A percentile compares a stretch with the other conserved stretches of the same genome.
phyloP scores from a whole-genome alignment of 2,888 invertebrate genomes.

The Tortrix viridana region DNA sequence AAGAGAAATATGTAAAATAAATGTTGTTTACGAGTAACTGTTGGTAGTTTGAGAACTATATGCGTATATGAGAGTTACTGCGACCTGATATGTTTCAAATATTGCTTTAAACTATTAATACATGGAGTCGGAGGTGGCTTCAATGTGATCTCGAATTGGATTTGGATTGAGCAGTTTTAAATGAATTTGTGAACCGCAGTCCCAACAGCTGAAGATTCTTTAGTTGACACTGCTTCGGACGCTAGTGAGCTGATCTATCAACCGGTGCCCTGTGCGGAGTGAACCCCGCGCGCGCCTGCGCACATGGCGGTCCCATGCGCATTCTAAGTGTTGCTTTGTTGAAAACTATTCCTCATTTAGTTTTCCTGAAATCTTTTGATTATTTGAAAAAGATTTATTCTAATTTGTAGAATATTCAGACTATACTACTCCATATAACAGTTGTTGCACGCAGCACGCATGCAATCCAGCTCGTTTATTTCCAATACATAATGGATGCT shows the following conservation, averaged over 20 bases:
- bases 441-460: slow-evolving; percentile 4
- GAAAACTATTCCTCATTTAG: slow-evolving; percentile 9
- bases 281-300: not conserved
- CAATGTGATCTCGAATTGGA: slow-evolving; percentile 78
- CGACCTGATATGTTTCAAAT: slow-evolving; percentile 70
- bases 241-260: not conserved
- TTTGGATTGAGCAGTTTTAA: slow-evolving; percentile 58
- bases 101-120: slow-evolving; percentile 76
- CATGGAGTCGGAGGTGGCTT: slow-evolving; percentile 72
- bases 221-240: not conserved
- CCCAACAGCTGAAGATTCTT: slow-evolving; percentile 25
- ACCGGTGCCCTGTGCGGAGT: not conserved
- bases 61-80: slow-evolving; percentile 48
- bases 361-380: not conserved
- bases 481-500: slow-evolving; percentile 22
- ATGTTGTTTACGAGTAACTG: slow-evolving; percentile 46
- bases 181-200: slow-evolving; percentile 14
- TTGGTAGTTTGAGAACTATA: slow-evolving; percentile 49
- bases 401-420: not conserved
- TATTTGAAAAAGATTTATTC: not conserved
- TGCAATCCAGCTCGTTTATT: slow-evolving; percentile 5
- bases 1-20: slow-evolving; percentile 46
- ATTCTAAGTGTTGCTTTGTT: slow-evolving; percentile 10
- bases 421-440: not conserved
- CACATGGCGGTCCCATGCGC: not conserved